Conservation (phyloP, 2,888 invertebrate species). For the Macrosiphum euphorbiae region DNA sequence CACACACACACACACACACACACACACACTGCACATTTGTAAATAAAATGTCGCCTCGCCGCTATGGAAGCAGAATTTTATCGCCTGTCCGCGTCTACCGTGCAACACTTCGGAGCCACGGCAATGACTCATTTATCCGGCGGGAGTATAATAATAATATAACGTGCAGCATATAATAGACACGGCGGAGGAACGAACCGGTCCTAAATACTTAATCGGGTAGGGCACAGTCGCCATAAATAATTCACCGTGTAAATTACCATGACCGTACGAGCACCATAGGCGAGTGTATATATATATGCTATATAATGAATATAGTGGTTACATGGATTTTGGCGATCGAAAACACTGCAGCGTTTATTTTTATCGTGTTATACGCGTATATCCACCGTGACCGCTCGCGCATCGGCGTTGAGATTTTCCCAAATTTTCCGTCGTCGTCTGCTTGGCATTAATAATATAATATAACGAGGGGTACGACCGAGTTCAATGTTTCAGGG, state of each 20-base stretch:
- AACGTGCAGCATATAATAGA: neutral
- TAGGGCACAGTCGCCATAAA: neutral
- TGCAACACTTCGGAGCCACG: neutral
- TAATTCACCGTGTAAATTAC: conserved; percentile 46
- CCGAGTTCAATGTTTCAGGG: conserved; percentile 17
- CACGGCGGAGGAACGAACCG: neutral
- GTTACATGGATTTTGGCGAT: neutral
- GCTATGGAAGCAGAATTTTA: neutral
- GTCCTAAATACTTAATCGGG: conserved; percentile 10
- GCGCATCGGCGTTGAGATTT: neutral
- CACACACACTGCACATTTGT: neutral
- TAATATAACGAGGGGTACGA: neutral
- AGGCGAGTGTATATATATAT: neutral
- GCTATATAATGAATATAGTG: neutral
- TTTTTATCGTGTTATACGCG: neutral
- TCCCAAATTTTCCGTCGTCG: neutral
- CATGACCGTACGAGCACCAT: neutral
- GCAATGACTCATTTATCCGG: conserved; percentile 32
- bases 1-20: neutral
- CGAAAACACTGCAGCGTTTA: neutral
- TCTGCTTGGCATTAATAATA: neutral
- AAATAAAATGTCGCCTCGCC: neutral
- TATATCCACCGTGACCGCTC: neutral
- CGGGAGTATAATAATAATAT: neutral
- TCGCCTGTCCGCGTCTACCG: neutral